Evolutionary conservation across 2,888 invertebrate genomes (phyloP).

Genomic region (Axea sp.): DNA sequence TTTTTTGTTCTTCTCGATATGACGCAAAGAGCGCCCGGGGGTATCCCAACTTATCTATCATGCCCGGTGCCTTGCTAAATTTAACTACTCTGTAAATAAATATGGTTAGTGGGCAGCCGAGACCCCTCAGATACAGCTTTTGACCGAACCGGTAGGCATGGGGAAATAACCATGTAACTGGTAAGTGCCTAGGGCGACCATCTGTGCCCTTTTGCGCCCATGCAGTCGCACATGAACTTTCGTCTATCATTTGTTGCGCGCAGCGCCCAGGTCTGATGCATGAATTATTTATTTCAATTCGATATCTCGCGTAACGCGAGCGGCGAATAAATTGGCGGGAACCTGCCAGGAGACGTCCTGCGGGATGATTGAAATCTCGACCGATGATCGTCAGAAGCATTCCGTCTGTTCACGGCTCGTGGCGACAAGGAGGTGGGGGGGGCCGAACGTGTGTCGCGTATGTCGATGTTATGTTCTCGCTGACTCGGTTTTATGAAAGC

Average conservation of each 20-base stretch:
- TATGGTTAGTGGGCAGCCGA: constrained; percentile 77
- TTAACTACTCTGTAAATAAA: constrained; percentile 77
- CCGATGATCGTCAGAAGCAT: no score
- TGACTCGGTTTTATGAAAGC: no score
- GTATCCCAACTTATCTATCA: constrained; percentile 67
- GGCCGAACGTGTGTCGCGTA: no score
- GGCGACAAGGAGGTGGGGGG: no score
- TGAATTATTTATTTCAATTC: constrained; percentile 66
- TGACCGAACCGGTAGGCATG: constrained; percentile 72
- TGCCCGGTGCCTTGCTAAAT: constrained; percentile 70
- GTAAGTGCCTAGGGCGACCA: constrained; percentile 79
- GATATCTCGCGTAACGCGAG: constrained; percentile 30
- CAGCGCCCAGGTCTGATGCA: constrained; percentile 72
- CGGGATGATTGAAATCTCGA: no score
- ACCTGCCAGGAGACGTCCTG: no score
- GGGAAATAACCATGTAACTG: constrained; percentile 71
- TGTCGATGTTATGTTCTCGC: no score
- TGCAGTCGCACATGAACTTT: constrained; percentile 77
- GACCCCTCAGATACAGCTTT: constrained; percentile 75
- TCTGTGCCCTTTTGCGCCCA: constrained; percentile 77
- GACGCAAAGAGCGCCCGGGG: constrained; percentile 56
- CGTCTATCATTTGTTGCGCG: constrained; percentile 75
- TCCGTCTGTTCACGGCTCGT: no score
- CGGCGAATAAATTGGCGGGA: constrained; percentile 22
- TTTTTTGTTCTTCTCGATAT: constrained; percentile 39